Evolutionary conservation across 2,797 vertebrate species (phyloP), one percentile per base, ranked within the genome.

Genomic region (Phyllotis vaccarum): DNA sequence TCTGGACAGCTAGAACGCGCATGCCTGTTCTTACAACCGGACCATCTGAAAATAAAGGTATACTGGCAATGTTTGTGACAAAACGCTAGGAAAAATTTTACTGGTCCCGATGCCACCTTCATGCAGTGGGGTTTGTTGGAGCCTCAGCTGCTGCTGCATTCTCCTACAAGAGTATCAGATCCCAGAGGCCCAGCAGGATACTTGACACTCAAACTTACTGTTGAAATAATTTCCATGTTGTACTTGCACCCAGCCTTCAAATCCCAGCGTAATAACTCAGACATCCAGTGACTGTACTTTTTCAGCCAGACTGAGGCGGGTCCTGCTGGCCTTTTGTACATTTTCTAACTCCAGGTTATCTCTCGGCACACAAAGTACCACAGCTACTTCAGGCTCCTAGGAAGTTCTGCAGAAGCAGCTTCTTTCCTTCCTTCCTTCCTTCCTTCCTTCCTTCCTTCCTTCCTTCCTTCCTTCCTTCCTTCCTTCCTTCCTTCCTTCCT

Each of bases 251-350:
- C 78, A 5, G 3, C 76, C 31, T 86, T 91, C 83, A 70, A 72
- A 58, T 95, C 58, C 21, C 60, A 80, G 86, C 0, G 6, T 86
- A 78, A 93, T 46, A 60, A 56, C 91, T 95, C 91, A 94, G 93
- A 93, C 90, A 70, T 86, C 52, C 81, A 62, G 81, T 24, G 87
- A 95, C 78, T 56, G 52, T 19, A 2, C 75, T 54, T 83, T 49
- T 86, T 89, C 8, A 2, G 95, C 80, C 95, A 96, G 89, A 29
- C 5, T 19, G 7, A 89, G 89, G 90, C 70, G 14, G 78, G 79
- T 70, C 81, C 94, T 54, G 16, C 43, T 86, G 88, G 87, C 4
- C 49, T 93, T 2, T 24, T 5, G 9, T 2, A 52, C 34, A 88
- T 81, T 89, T 43, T 37, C 40, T 86, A 54, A 19, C 66, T 8